phyloP scores from a whole-genome alignment of 2,113 vertebrate genomes.

The Percina caprodes region DNA sequence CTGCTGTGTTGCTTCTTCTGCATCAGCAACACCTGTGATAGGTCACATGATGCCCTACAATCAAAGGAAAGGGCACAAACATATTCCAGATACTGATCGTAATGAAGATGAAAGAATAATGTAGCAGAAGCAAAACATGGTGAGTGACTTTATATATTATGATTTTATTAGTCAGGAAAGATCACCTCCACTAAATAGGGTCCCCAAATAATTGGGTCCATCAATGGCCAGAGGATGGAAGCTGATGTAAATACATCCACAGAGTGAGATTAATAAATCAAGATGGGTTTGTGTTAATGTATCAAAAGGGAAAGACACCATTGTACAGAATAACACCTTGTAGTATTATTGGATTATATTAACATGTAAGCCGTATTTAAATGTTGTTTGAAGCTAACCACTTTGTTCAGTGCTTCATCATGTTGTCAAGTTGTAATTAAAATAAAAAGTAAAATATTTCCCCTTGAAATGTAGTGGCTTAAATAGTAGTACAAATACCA shows the following conservation, averaged over 20 bases:
- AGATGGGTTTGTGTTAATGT: neutral
- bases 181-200: neutral
- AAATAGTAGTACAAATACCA: neutral
- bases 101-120: neutral
- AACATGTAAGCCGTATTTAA: neutral
- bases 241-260: neutral
- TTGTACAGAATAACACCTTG: neutral
- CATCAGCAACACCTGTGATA: constrained; percentile 18
- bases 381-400: neutral
- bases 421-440: neutral
- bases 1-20: constrained; percentile 9
- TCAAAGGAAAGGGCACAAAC: constrained; percentile 11
- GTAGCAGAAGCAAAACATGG: neutral
- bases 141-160: neutral
- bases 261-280: neutral
- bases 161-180: neutral
- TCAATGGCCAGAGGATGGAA: neutral
- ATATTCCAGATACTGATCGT: neutral
- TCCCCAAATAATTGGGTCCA: neutral
- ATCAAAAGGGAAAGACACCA: neutral
- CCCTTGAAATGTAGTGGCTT: neutral
- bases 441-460: neutral
- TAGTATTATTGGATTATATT: neutral
- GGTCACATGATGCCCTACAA: neutral
- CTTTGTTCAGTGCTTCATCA: neutral